Conservation (phyloP, 2,113 vertebrate genomes). For the Catagonus wagneri region DNA sequence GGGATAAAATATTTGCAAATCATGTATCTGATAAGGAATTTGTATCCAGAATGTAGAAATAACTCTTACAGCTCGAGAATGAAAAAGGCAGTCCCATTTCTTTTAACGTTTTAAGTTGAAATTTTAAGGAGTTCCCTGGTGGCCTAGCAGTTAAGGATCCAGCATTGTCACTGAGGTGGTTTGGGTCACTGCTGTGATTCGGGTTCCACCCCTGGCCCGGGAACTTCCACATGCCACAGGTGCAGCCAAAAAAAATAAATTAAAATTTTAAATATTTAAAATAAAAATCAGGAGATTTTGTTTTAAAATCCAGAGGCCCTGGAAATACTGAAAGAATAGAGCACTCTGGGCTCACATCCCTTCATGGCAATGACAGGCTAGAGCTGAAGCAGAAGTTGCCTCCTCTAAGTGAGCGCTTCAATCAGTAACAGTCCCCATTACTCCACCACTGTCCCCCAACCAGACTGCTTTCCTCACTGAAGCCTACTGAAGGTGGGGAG, state of each 20-base stretch:
- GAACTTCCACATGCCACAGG: too few relatives aligned
- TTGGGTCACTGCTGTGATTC: too few relatives aligned
- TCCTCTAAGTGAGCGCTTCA: neutral
- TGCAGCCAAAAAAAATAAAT: neutral
- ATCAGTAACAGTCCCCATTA: neutral
- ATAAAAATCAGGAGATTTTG: conserved; percentile 8
- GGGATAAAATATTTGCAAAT: neutral
- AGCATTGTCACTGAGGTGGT: too few relatives aligned
- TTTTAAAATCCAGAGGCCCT: conserved; percentile 47
- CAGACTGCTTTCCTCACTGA: neutral
- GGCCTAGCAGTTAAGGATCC: too few relatives aligned
- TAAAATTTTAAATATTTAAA: neutral
- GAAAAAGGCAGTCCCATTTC: neutral
- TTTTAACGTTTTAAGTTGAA: neutral
- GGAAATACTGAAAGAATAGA: neutral
- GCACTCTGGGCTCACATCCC: neutral
- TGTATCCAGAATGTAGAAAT: neutral
- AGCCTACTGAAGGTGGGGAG: neutral
- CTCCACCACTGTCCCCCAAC: neutral
- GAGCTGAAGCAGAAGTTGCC: neutral
- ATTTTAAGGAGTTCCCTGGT: neutral
- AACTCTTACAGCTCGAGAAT: neutral
- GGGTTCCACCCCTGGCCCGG: too few relatives aligned
- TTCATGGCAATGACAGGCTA: neutral
- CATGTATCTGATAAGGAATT: neutral